Conservation (phyloP, 37 sponge, comb jelly and placozoan genomes). For the Chondrilla cf. caribensis region DNA sequence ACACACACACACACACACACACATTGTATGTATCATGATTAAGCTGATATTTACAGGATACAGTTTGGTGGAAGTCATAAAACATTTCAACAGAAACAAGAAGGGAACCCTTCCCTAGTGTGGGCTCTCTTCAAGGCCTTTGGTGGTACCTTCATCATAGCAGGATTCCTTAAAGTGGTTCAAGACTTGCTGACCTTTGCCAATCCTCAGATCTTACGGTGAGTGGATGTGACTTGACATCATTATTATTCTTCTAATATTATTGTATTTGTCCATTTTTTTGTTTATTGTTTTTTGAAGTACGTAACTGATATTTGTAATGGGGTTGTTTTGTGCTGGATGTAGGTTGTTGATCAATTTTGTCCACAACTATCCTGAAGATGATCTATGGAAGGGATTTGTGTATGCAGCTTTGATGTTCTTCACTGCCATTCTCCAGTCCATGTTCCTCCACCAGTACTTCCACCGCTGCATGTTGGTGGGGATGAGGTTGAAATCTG, state of each 20-base stretch:
- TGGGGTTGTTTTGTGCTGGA: background rate
- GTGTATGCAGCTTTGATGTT: constrained; percentile 78
- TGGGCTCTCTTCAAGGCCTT: constrained; percentile 36
- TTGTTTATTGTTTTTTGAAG: background rate
- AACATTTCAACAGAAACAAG: background rate
- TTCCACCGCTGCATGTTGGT: constrained; percentile 61
- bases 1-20: too few species aligned
- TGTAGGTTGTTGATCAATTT: constrained; percentile 64
- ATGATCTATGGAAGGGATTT: constrained; percentile 80
- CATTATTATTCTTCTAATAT: background rate
- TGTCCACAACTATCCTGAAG: constrained; percentile 21
- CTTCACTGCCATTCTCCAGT: constrained; percentile 63
- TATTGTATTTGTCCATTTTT: background rate
- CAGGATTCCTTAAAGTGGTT: constrained; percentile 31
- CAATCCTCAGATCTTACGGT: constrained; percentile 53
- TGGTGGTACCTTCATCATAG: constrained; percentile 25
- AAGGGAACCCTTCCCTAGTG: constrained; percentile 35
- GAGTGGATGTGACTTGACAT: too few species aligned
- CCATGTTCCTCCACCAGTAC: constrained; percentile 81
- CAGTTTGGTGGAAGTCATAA: background rate
- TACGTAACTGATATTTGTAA: too few species aligned
- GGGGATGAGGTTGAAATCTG: constrained; percentile 74
- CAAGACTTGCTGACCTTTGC: constrained; percentile 50
- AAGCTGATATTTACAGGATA: background rate
- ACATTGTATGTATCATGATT: too few species aligned